Percentiles rank a stretch among this genome's conserved stretches.
Evolutionary conservation across 2,797 vertebrate species (phyloP).

Genomic region (Gephyroberyx darwinii): DNA sequence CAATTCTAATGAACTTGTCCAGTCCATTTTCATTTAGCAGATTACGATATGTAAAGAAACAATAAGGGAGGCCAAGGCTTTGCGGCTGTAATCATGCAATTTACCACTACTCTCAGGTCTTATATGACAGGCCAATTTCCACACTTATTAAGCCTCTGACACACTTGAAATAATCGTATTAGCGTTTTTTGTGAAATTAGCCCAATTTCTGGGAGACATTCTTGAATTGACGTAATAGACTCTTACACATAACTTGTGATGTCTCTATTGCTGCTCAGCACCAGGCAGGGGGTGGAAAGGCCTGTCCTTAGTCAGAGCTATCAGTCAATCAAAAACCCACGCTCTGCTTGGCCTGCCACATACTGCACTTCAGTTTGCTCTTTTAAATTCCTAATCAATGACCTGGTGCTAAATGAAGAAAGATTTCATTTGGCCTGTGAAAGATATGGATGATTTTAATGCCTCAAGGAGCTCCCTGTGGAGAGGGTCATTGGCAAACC

Average conservation of each 20-base stretch:
- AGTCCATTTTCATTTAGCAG: slow-evolving; percentile 80
- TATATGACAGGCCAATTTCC: slow-evolving; percentile 89
- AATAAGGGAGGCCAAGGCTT: slow-evolving; percentile 81
- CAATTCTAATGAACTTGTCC: slow-evolving; percentile 82
- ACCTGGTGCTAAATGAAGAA: slow-evolving; percentile 38
- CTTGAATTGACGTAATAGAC: slow-evolving; percentile 70
- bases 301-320: slow-evolving; percentile 46
- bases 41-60: slow-evolving; percentile 87
- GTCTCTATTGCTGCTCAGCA: slow-evolving; percentile 75
- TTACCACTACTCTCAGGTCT: slow-evolving; percentile 83
- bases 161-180: slow-evolving; percentile 90
- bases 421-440: slow-evolving; percentile 42
- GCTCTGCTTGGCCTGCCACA: slow-evolving; percentile 40
- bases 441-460: slow-evolving; percentile 65
- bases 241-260: slow-evolving; percentile 72
- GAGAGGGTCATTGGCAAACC: slow-evolving; percentile 43
- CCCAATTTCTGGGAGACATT: slow-evolving; percentile 77
- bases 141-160: slow-evolving; percentile 89
- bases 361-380: slow-evolving; percentile 24
- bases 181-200: slow-evolving; percentile 82
- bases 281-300: slow-evolving; percentile 68
- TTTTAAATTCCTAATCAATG: slow-evolving; percentile 54
- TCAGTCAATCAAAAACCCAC: slow-evolving; percentile 64
- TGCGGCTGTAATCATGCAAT: slow-evolving; percentile 82
- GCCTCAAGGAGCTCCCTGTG: slow-evolving; percentile 32